Evolutionary conservation across 2,797 vertebrate species (phyloP), one percentile per base, ranked within the genome.

Genomic region (Syndactyla subalaris): DNA sequence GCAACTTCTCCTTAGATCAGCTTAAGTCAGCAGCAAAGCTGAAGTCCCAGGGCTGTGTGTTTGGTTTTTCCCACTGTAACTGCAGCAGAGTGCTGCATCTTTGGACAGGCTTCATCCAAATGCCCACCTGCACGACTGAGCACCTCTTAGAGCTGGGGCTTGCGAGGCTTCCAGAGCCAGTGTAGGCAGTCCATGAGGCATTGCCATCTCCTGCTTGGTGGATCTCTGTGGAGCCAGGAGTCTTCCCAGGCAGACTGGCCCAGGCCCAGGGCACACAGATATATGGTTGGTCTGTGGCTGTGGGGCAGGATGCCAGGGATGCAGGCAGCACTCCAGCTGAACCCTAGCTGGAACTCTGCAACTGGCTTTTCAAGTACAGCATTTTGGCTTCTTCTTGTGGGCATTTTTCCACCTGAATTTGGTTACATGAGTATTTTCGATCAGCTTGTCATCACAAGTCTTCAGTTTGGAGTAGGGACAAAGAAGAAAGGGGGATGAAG

Each of bases 91-190:
- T 3, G 14, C 67, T 66, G n/a, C 73, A 48, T 22, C 72, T 70
- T 79, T 0, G 0, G 29, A 16, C 34, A 62, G 34, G 58, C 49
- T 73, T 54, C 75, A 65, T n/a, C 70, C 82, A 67, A 68, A 12
- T 0, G 0, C 58, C 36, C 16, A 41, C 45, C 67, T 55, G 14
- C 24, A 8, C 32, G 24, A n/a, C 41, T 0, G 0, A 32, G 65
- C 0, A 0, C 30, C 34, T 75, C 20, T 21, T 5, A 27, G 27
- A 68, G 45, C 66, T 57, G 38, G 30, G 49, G 22, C 34, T 70
- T 54, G 43, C 0, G 0, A 58, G 55, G 71, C 49, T 51, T 54
- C 49, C 20, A 6, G 68, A 65, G 38, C n/a, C 43, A 39, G 30
- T 0, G 32, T 10, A 57, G 34, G 51, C 22, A 65, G 23, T 6